Conservation (phyloP, 2,797 vertebrate species). For the Platyrinchus mystaceus region DNA sequence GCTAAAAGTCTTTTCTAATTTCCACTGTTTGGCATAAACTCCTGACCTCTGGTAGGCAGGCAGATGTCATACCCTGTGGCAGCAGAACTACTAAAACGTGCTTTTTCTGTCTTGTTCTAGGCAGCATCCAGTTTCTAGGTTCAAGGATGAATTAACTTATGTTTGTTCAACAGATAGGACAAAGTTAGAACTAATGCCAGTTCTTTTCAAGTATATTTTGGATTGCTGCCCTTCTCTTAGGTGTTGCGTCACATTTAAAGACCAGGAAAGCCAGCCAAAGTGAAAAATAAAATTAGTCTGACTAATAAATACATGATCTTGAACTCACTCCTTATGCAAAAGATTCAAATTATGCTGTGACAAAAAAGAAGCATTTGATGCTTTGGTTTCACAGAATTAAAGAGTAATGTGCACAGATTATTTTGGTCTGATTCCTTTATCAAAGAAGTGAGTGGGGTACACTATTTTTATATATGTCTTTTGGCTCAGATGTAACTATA, state of each 20-base stretch:
- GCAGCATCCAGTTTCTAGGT: background rate
- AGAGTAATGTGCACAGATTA: background rate
- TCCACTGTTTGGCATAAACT: background rate
- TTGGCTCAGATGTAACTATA: background rate
- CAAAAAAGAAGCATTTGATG: background rate
- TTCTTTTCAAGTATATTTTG: conserved; percentile 17
- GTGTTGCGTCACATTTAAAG: background rate
- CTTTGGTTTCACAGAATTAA: background rate
- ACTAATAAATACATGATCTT: background rate
- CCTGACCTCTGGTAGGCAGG: background rate
- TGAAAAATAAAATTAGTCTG: background rate
- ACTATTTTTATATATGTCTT: background rate
- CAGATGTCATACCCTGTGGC: background rate
- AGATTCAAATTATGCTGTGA: background rate
- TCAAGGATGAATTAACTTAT: background rate
- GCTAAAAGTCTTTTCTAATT: background rate
- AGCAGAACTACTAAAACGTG: background rate
- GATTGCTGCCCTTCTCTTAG: background rate
- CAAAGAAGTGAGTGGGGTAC: background rate
- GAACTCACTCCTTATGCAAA: background rate
- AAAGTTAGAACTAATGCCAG: background rate
- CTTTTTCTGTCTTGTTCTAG: background rate
- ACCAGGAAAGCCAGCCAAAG: background rate
- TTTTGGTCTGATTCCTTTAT: background rate
- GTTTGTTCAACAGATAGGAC: background rate